Base-by-base conservation (phyloP, 2,888 invertebrate genomes). In the Pomacea canaliculata region DNA sequence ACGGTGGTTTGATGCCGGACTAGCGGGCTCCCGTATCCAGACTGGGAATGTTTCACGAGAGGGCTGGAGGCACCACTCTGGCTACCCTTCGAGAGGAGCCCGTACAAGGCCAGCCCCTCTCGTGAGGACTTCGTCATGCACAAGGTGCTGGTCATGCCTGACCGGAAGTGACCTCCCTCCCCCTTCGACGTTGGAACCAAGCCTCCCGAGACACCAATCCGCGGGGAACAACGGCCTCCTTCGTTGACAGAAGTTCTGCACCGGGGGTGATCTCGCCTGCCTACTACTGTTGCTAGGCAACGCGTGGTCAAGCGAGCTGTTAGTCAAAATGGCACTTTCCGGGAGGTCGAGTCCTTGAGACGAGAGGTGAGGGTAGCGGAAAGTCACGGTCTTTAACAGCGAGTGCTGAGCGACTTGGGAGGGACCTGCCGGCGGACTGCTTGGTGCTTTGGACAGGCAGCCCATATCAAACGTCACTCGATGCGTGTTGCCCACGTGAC, bases 401-500 rank as follows among this genome's bases (percentile, higher is more conserved):
- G 60, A 60, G 7, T n/a, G n/a, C 18, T n/a, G 16, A n/a, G 60
- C 16, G 60, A n/a, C 16, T 16, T 60, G 60, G n/a, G 18, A 19
- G 60, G 63, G 63, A 12, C 27, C n/a, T 12, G 65, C 27, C 27
- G 49, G 48, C 2, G 51, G 62, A 51, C 65, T 63, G 23, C 49
- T 51, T 7, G n/a, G 46, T 7, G 0, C 12, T 9, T n/a, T 62
- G 66, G 62, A 49, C 66, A 62, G 19, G 49, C 27, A 23, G 63
- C 27, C 49, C 72, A 72, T 72, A 65, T 72, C 72, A 10, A 72
- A 72, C 51, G 72, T 72, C 65, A 72, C 72, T 5, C 65, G 51
- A 51, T 66, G 72, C 27, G 51, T 3, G 51, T 12, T 19, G n/a
- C 13, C 18, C 46, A 37, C 48, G 59, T 59, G 19, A 23, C 18